phyloP scores from a whole-genome alignment of 2,113 vertebrate species.

The Pogona vitticeps region DNA sequence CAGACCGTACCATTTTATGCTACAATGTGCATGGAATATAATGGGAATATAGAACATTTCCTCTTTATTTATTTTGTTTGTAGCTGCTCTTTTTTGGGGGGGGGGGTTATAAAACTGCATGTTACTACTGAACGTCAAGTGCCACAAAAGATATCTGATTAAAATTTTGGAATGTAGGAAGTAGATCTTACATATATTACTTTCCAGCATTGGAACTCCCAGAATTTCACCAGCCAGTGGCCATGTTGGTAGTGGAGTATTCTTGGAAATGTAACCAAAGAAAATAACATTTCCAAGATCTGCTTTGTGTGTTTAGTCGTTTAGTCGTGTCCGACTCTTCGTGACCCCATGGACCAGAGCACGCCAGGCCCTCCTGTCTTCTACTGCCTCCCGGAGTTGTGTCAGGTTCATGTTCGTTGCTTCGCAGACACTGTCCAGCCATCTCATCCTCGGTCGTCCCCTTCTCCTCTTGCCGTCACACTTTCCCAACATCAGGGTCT shows the following conservation, averaged over 20 bases:
- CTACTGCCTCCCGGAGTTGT: too few species aligned
- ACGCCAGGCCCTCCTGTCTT: too few species aligned
- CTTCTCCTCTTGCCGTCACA: too few species aligned
- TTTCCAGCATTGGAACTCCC: neutral
- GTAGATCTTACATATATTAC: neutral
- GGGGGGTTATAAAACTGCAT: neutral
- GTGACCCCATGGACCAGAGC: too few species aligned
- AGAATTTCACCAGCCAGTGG: too few species aligned
- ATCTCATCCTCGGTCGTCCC: too few species aligned
- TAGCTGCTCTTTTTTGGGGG: neutral
- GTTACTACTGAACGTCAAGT: neutral
- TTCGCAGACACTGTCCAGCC: too few species aligned
- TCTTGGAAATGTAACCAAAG: neutral
- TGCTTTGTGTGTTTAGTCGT: too few species aligned
- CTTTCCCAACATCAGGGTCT: too few species aligned
- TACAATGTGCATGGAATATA: neutral
- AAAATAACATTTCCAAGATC: neutral
- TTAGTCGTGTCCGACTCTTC: too few species aligned
- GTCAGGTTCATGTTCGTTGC: too few species aligned
- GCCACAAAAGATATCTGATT: neutral
- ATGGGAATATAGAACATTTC: neutral
- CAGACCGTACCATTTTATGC: slow-evolving; percentile 18
- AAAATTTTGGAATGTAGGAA: neutral
- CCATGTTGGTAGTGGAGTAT: too few species aligned
- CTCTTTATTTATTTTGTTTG: neutral